Percentiles rank a stretch among this genome's conserved stretches.
Conservation (phyloP, 23 tunicate genomes). For the Styela plicata region DNA sequence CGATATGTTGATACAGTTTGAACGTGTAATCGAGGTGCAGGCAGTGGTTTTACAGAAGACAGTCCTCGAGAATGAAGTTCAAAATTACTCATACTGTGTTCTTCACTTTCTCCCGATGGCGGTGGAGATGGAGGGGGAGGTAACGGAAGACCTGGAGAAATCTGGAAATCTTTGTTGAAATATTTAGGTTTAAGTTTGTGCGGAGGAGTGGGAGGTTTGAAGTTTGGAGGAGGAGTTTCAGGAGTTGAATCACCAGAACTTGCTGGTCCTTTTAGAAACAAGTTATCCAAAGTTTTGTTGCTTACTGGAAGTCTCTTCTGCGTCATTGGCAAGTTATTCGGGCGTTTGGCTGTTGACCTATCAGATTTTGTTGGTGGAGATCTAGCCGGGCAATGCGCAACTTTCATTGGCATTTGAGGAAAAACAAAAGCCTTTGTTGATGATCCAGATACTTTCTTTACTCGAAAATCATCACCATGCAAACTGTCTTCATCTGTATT, state of each 20-base stretch:
- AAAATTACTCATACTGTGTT: too few relatives aligned
- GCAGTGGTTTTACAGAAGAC: not conserved
- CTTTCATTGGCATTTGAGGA: conserved; percentile 2
- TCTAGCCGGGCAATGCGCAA: not conserved
- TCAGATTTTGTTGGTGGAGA: not conserved
- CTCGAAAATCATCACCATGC: not conserved
- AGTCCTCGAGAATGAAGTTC: not conserved
- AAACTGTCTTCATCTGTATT: not conserved
- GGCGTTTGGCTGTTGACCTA: not conserved
- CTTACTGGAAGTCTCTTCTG: not conserved
- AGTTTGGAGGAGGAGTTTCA: conserved; percentile 71
- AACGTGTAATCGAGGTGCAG: conserved; percentile 19
- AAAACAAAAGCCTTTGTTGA: not conserved
- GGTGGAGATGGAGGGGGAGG: not conserved
- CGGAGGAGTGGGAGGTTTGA: conserved; percentile 76
- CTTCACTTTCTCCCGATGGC: not conserved
- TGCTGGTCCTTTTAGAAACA: conserved; percentile 33
- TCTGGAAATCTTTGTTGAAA: not conserved
- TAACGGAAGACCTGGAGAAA: not conserved
- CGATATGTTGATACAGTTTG: conserved; percentile 4
- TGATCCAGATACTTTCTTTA: not conserved
- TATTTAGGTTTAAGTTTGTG: not conserved
- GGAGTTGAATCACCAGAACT: conserved; percentile 79
- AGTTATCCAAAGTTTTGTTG: conserved; percentile 7
- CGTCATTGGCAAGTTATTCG: not conserved